Evolutionary conservation across 2,888 invertebrate genomes (phyloP).

Genomic region (Fragum fragum): DNA sequence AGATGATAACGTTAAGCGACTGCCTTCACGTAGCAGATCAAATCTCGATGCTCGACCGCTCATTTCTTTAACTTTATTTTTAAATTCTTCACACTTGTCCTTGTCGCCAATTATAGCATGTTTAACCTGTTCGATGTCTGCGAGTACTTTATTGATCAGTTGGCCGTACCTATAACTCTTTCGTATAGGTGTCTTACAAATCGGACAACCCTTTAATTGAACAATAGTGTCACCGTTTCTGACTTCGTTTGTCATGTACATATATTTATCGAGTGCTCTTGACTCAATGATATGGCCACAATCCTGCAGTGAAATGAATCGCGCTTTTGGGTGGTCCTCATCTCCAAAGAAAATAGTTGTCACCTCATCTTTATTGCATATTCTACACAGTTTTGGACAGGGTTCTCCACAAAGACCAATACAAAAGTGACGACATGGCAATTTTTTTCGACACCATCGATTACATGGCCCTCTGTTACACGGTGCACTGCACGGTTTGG

Average conservation of each 20-base stretch:
- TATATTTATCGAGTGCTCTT: constrained; percentile 85
- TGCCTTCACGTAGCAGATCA: background rate
- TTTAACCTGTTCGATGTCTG: constrained; percentile 85
- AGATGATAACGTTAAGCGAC: background rate
- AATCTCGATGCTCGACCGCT: background rate
- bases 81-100: constrained; percentile 89
- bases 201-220: constrained; percentile 88
- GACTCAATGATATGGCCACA: constrained; percentile 85
- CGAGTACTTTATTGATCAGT: constrained; percentile 87
- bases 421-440: constrained; percentile 88
- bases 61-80: constrained; percentile 87
- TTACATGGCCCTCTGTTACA: constrained; percentile 85
- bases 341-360: constrained; percentile 33
- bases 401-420: constrained; percentile 92
- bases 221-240: constrained; percentile 10
- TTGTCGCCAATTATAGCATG: background rate
- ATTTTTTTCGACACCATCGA: constrained; percentile 81
- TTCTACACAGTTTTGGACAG: constrained; percentile 89
- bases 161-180: constrained; percentile 89
- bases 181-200: constrained; percentile 89
- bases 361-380: constrained; percentile 87
- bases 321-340: constrained; percentile 85
- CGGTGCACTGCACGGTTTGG: constrained; percentile 82
- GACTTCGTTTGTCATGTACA: constrained; percentile 33
- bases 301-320: constrained; percentile 82